Evolutionary conservation across 2,113 vertebrate species (phyloP), one percentile per base, ranked within the genome.

Genomic region (Cheirogaleus medius): DNA sequence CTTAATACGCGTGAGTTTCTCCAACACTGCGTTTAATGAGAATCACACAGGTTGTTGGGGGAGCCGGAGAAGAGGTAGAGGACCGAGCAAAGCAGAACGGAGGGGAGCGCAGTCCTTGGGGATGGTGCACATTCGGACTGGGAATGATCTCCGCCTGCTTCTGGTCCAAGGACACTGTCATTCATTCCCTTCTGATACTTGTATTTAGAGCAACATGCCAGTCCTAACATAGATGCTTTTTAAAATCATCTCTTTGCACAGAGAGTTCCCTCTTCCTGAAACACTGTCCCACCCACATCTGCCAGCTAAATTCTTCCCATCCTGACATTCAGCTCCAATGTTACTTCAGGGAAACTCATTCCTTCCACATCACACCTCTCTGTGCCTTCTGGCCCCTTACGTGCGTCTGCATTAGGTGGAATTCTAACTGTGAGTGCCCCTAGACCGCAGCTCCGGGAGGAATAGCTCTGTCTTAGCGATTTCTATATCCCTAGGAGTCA

Each of bases 341-440:
- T 71, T 47, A 68, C 3, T 81, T 86, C 15, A 21, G 44, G 7
- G 6, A 76, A 20, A 5, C 25, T 14, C 60, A 3, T 29, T 42
- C 66, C 6, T 27, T 42, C 60, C 52, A 32, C 2, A 13, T 9
- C 15, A 6, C 23, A 0, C 2, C 2, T 8, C 3, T 29, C 13
- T 39, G 11, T 29, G 10, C 27, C 56, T 74, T 68, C 64, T n/a
- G 18, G 25, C 15, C 15, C 29, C 18, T 20, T 37, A 18, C 1
- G 0, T 13, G 0, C 2, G 1, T 8, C 29, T 93, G 66, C 32
- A 0, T 0, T 0, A 4, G 5, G 21, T 13, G 20, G 90, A n/a
- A 54, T 8, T 44, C 0, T 10, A 39, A 11, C 29, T 23, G 29
- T 4, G 17, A 27, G 39, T 56, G 6, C 13, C 69, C 21, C 5